Evolutionary conservation across 1,140 invertebrate species (phyloP).

Genomic region (Trichoplusia ni): DNA sequence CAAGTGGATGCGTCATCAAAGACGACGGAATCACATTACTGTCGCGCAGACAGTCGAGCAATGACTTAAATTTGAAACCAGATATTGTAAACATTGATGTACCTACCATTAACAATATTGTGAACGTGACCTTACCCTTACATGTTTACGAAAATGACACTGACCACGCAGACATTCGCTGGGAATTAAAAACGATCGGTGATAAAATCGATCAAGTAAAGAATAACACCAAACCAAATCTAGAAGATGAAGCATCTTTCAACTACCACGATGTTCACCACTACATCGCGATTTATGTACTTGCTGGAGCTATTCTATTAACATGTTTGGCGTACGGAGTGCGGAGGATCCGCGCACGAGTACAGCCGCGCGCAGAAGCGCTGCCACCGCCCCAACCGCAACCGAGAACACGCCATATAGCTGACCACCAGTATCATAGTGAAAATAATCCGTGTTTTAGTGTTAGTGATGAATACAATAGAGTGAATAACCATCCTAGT

Average conservation of each 20-base stretch:
- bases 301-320: background rate
- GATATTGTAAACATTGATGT: background rate
- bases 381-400: no score
- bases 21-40: slow-evolving; percentile 6
- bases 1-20: slow-evolving; percentile 15
- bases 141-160: background rate
- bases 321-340: background rate
- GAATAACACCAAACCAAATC: background rate
- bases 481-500: no score
- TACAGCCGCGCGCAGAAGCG: background rate
- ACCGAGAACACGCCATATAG: no score
- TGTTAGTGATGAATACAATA: no score
- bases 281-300: slow-evolving; percentile 9
- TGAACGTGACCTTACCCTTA: background rate
- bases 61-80: background rate
- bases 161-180: background rate
- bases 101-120: background rate
- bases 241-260: background rate
- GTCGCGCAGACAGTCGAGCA: background rate
- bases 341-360: background rate
- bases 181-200: background rate
- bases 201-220: background rate
- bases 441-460: no score
- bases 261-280: slow-evolving; percentile 22
- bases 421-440: no score